Evolutionary conservation across 2,888 invertebrate genomes (phyloP), one percentile per base, ranked within the genome.

Genomic region (Papilio gigon): DNA sequence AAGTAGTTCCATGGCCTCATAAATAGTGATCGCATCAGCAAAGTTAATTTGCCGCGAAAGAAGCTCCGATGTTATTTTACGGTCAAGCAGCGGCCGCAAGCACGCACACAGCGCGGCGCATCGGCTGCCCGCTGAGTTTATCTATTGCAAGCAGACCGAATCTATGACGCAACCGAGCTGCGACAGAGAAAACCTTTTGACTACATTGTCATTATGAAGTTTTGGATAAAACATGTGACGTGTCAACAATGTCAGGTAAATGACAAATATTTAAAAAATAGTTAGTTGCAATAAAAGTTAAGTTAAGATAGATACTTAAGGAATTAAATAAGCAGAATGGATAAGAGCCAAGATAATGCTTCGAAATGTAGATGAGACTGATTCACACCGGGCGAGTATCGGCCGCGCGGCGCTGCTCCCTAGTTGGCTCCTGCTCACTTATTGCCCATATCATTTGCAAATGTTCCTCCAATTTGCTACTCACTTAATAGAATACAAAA

Each of bases 11-110:
- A 27, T 56, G 30, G 53, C 53, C 53, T 56, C 53, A 56, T 56
- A 56, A 56, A 56, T 56, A 30, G 53, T 56, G 53, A 56, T 56
- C 9, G n/a, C n/a, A 56, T 56, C 53, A 56, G n/a, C 30, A 56
- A 30, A 56, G 30, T 56, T 56, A 56, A 56, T 56, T 56, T 30
- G 44, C 42, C 42, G 27, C 22, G 53, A 56, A n/a, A 37, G 17
- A 30, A 37, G 22, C 65, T 65, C 27, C 40, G 12, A 50, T 17
- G 53, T 56, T 56, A 56, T 56, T 56, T 56, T 27, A 56, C 53
- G 53, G 30, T 56, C 30, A 56, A 56, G 30, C 30, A 56, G n/a
- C 30, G n/a, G 17, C 17, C 8, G 30, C 53, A 56, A 53, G 25
- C n/a, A 30, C 8, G 30, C 53, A 56, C 27, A 27, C n/a, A 30